Conservation (phyloP, 2,888 invertebrate species). For the Amphimallon solstitiale region DNA sequence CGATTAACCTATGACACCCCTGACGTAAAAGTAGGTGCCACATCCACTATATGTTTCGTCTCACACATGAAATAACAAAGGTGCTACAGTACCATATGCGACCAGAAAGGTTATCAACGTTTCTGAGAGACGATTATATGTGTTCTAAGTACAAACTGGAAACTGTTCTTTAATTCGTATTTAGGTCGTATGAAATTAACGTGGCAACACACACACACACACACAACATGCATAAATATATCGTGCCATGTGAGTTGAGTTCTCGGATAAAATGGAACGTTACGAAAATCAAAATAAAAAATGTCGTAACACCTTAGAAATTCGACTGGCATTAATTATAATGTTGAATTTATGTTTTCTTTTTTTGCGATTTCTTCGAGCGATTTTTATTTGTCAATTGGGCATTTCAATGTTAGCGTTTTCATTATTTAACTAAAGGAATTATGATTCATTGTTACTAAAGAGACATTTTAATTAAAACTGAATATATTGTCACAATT, state of each 20-base stretch:
- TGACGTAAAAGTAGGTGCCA: conserved; percentile 33
- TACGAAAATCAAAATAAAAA: conserved; percentile 26
- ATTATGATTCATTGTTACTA: no score
- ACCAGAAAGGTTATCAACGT: conserved; percentile 19
- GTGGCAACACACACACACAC: conserved; percentile 19
- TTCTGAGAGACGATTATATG: conserved; percentile 13
- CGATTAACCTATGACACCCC: conserved; percentile 28
- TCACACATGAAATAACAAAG: conserved; percentile 17
- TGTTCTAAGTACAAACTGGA: no score
- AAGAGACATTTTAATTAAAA: no score
- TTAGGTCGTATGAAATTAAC: conserved; percentile 27
- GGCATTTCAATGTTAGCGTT: no score
- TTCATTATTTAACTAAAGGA: no score
- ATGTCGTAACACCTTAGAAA: conserved; percentile 14
- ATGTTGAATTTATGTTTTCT: no score
- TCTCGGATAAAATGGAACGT: conserved; percentile 23
- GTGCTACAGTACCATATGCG: conserved; percentile 15
- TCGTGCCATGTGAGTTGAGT: neutral
- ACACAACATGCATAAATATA: conserved; percentile 11
- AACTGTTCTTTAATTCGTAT: conserved; percentile 12
- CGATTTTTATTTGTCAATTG: no score
- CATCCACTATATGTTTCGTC: conserved; percentile 6
- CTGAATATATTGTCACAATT: no score
- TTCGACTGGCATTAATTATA: neutral
- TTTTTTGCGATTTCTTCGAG: no score